These are phyloP conservation scores for Mesoclemmys tuberculata DNA, from an alignment of 2,113 vertebrate genomes.

Conservation along the genomic window DNA sequence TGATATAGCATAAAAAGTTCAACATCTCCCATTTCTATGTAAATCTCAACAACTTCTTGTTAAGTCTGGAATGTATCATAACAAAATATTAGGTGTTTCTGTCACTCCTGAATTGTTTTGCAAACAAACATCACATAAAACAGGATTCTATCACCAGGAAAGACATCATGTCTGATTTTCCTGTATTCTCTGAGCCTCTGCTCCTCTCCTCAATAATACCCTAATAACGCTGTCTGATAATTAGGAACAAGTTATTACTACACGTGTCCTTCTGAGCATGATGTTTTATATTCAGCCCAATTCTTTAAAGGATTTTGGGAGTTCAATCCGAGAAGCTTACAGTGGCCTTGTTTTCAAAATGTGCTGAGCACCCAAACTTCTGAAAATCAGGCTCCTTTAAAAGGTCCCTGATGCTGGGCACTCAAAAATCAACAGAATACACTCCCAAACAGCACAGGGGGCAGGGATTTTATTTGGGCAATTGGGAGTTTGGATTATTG, in stretches of 20 bases:
- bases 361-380: accelerated
- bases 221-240: accelerated
- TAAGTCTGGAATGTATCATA: not conserved
- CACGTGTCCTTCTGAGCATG: not conserved
- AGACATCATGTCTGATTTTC: not conserved
- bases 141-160: conserved; percentile 10
- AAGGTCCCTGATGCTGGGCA: not conserved
- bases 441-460: too few species aligned
- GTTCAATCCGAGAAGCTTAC: not conserved
- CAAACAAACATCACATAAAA: not conserved
- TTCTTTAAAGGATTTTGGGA: not conserved
- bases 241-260: not conserved
- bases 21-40: not conserved
- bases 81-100: not conserved
- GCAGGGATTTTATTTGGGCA: too few species aligned
- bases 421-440: not conserved
- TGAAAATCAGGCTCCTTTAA: not conserved
- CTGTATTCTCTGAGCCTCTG: not conserved
- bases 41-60: not conserved
- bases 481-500: too few species aligned
- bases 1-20: not conserved
- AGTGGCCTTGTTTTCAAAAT: not conserved
- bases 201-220: not conserved
- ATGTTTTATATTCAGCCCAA: not conserved
- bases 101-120: not conserved